A percentile compares a stretch with the other conserved stretches of the same genome.
These are phyloP conservation scores for Toxonevra muliebris DNA, from an alignment of 2,888 invertebrate species.

Conservation along the genomic window DNA sequence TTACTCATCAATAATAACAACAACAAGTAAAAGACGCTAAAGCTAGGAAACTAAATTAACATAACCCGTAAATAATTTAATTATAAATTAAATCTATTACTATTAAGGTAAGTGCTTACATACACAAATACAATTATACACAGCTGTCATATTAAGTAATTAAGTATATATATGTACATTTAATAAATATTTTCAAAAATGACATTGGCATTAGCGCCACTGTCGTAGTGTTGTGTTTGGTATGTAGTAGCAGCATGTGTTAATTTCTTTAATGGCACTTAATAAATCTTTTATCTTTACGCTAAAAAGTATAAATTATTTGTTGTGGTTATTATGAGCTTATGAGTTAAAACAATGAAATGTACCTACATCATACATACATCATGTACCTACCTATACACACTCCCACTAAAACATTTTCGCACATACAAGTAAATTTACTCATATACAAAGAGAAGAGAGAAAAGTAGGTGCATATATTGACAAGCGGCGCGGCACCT, in stretches of 20 bases:
- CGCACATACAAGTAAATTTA: too few species aligned
- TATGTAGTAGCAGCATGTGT: neutral
- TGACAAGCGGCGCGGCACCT: too few species aligned
- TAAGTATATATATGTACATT: neutral
- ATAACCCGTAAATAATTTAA: neutral
- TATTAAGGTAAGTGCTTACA: neutral
- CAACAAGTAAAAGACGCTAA: neutral
- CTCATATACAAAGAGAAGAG: too few species aligned
- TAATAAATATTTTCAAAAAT: neutral
- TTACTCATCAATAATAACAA: neutral
- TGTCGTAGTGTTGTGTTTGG: neutral
- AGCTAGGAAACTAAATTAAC: neutral
- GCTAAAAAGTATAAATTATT: too few species aligned
- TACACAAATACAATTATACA: neutral
- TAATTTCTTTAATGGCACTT: conserved; percentile 4
- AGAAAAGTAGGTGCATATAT: too few species aligned
- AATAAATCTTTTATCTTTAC: conserved; percentile 2
- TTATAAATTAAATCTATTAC: neutral
- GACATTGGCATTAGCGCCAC: neutral
- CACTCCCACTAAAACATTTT: too few species aligned
- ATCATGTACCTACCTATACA: too few species aligned
- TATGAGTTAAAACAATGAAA: too few species aligned
- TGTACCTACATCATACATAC: too few species aligned
- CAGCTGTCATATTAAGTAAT: neutral
- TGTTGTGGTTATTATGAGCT: too few species aligned